Evolutionary conservation across 2,888 invertebrate species (phyloP).

Genomic region (Philhelius pedissequus): DNA sequence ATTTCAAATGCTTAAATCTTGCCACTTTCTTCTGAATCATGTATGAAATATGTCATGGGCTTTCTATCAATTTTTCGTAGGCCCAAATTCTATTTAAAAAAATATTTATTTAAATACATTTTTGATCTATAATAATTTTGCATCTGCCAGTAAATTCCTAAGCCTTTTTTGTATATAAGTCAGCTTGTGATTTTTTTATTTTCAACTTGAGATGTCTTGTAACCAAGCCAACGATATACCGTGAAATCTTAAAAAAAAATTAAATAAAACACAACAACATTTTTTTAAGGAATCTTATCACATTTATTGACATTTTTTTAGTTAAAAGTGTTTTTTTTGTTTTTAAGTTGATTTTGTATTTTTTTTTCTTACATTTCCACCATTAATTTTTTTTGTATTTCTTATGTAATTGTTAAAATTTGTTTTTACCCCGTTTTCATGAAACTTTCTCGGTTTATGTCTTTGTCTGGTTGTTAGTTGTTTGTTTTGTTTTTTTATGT

Average conservation of each 20-base stretch:
- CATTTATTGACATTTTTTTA: constrained; percentile 78
- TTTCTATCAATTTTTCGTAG: too few species aligned
- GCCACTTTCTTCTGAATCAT: too few species aligned
- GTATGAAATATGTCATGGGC: too few species aligned
- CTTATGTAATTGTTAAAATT: constrained; percentile 56
- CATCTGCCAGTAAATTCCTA: too few species aligned
- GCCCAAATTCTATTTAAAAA: too few species aligned
- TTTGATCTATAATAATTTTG: too few species aligned
- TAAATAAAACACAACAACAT: constrained; percentile 1
- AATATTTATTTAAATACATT: too few species aligned
- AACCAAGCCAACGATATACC: too few species aligned
- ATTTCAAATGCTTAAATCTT: too few species aligned
- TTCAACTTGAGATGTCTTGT: too few species aligned
- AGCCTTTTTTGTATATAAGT: too few species aligned
- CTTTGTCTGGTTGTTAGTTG: constrained; percentile 27
- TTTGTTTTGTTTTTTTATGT: constrained; percentile 42
- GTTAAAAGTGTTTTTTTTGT: constrained; percentile 58
- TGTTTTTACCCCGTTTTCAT: constrained; percentile 66
- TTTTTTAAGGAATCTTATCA: constrained; percentile 78
- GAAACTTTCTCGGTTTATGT: constrained; percentile 59
- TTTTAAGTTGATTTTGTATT: constrained; percentile 60
- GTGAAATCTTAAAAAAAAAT: not conserved
- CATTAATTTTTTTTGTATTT: constrained; percentile 66
- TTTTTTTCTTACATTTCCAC: constrained; percentile 45
- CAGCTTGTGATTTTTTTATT: too few species aligned